A percentile compares a stretch with the other conserved stretches of the same genome.
phyloP scores from a whole-genome alignment of 2,888 invertebrate species.

The Polyommatus icarus region DNA sequence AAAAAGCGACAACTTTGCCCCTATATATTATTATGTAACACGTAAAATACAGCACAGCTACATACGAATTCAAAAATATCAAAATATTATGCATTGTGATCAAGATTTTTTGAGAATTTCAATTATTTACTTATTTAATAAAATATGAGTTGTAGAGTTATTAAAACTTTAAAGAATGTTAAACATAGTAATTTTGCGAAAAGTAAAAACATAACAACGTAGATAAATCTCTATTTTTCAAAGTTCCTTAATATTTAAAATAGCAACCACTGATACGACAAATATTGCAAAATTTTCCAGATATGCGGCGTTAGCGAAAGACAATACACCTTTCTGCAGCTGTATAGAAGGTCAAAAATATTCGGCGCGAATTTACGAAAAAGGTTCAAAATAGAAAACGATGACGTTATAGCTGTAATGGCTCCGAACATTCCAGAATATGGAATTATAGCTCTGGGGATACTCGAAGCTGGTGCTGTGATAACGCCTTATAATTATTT shows the following conservation, averaged over 20 bases:
- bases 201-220: background rate
- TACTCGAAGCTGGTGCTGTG: constrained; percentile 80
- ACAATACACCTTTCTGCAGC: constrained; percentile 45
- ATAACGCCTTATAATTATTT: constrained; percentile 84
- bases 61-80: too few relatives aligned
- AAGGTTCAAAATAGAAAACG: constrained; percentile 78
- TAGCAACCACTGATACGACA: background rate
- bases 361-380: constrained; percentile 79
- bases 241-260: background rate
- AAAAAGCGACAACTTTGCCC: background rate
- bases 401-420: constrained; percentile 82
- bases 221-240: background rate
- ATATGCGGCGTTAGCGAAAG: constrained; percentile 46
- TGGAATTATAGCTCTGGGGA: constrained; percentile 79
- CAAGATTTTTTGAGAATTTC: too few relatives aligned
- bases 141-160: too few relatives aligned
- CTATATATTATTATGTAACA: background rate
- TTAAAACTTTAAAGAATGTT: too few relatives aligned
- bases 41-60: too few relatives aligned
- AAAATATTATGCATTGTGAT: too few relatives aligned
- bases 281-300: constrained; percentile 38
- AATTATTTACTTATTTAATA: too few relatives aligned
- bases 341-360: constrained; percentile 76
- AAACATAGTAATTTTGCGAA: background rate
- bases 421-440: constrained; percentile 86